Evolutionary conservation across 2,797 vertebrate species (phyloP).

Genomic region (Chloroceryle amazona): DNA sequence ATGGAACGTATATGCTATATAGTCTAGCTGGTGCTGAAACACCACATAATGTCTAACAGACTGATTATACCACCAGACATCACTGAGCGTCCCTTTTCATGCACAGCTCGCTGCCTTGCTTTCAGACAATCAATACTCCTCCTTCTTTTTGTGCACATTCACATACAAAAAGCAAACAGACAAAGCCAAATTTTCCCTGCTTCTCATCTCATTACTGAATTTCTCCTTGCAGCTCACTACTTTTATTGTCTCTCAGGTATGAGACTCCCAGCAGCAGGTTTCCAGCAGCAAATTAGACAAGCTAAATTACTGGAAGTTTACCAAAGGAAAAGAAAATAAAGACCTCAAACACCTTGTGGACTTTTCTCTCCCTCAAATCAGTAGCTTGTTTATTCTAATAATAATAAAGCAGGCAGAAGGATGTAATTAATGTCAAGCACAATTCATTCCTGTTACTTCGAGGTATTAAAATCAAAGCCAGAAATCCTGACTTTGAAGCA

Average conservation of each 20-base stretch:
- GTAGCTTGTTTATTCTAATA: constrained; percentile 71
- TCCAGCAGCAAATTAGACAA: constrained; percentile 59
- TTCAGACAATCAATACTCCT: background rate
- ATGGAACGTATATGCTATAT: rapidly evolving
- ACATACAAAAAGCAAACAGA: background rate
- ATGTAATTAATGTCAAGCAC: constrained; percentile 68
- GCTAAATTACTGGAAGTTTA: constrained; percentile 67
- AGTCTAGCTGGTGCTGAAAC: background rate
- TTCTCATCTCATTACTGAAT: constrained; percentile 8
- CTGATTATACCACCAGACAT: background rate
- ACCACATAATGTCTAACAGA: rapidly evolving
- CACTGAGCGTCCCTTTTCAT: background rate
- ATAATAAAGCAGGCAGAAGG: constrained; percentile 67
- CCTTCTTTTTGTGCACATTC: background rate
- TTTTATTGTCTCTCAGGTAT: constrained; percentile 13
- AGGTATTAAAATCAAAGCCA: constrained; percentile 66
- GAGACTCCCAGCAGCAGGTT: constrained; percentile 50
- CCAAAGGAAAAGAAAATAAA: constrained; percentile 70
- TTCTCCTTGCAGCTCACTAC: constrained; percentile 34
- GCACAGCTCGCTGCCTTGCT: background rate
- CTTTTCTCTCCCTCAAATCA: constrained; percentile 51
- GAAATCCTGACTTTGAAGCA: constrained; percentile 56
- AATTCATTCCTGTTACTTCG: constrained; percentile 54
- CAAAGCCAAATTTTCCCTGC: background rate
- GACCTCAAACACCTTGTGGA: constrained; percentile 62